Evolutionary conservation across 2,797 vertebrate genomes (phyloP), one percentile per base, ranked within the genome.

Genomic region (Garrulus glandarius): DNA sequence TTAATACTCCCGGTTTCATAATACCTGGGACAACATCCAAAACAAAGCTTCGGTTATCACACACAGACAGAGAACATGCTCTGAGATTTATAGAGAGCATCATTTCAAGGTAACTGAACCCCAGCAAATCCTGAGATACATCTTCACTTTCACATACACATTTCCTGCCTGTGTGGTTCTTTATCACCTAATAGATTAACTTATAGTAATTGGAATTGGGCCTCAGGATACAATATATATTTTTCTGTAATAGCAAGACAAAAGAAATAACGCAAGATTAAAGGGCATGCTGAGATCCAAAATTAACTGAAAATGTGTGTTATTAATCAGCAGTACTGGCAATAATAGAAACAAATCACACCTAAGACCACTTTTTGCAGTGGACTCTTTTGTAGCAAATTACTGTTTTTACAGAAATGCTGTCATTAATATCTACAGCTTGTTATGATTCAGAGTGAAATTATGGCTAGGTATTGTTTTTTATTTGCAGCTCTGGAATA

Each of bases 1-100:
- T 99, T 99, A 97, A 99, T 99, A 90, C 99, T 99, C 94, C 99
- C 99, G 1, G 99, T 99, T 97, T 99, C 99, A 34, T 99, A 99
- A 98, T 99, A 99, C 98, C 99, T 99, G 94, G 78, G 87, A 96
- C 89, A 93, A 97, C 88, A 96, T 87, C 85, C 91, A 97, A 84
- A 97, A 93, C 80, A 94, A 88, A 82, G 78, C 53, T 69, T 79
- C 26, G 15, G 92, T 92, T 90, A 94, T 27, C 75, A 77, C 67
- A 21, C 74, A 27, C 8, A 21, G 86, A 43, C 91, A 93, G 92
- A 55, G 81, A 96, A 69, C 32, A 37, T 7, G 72, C 53, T 43
- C 30, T 16, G n/a, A 87, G 84, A 93, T 92, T 93, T 89, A 92
- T 7, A 86, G 63, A 68, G 84, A 89, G 75, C 84, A 55, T 43